Percentiles rank a stretch among this genome's conserved stretches.
These are phyloP conservation scores for Anhinga anhinga DNA, from an alignment of 2,113 vertebrate genomes.

Conservation along the genomic window DNA sequence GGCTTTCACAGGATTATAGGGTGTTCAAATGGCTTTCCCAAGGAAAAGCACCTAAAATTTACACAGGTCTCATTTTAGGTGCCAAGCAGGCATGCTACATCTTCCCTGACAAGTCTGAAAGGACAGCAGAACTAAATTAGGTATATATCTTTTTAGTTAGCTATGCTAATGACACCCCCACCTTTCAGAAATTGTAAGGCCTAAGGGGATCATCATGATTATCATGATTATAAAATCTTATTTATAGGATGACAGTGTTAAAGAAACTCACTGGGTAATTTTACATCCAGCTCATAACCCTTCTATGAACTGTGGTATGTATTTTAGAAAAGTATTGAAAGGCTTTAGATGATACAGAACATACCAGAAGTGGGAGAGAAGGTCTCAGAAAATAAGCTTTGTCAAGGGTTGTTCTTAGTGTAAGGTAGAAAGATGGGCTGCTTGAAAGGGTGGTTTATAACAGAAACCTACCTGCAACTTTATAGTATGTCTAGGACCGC, in stretches of 20 bases:
- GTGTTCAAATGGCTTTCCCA: neutral
- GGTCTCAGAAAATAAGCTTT: neutral
- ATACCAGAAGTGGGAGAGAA: neutral
- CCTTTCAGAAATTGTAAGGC: neutral
- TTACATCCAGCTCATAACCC: neutral
- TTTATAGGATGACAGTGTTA: neutral
- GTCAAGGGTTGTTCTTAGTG: neutral
- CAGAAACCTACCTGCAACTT: neutral
- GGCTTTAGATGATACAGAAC: neutral
- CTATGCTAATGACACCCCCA: neutral
- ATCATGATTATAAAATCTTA: neutral
- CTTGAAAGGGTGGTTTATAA: neutral
- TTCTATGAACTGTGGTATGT: neutral
- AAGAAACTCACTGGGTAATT: neutral
- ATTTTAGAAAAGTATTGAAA: neutral
- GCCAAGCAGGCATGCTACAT: neutral
- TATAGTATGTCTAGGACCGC: neutral
- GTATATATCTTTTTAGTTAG: neutral
- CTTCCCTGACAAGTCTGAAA: neutral
- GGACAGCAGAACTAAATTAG: neutral
- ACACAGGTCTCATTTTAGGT: neutral
- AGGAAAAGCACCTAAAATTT: neutral
- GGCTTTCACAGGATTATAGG: neutral
- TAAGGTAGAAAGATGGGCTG: neutral
- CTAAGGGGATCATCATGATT: neutral